Conservation (phyloP, 2,888 invertebrate species). For the Drosophila leonis region DNA sequence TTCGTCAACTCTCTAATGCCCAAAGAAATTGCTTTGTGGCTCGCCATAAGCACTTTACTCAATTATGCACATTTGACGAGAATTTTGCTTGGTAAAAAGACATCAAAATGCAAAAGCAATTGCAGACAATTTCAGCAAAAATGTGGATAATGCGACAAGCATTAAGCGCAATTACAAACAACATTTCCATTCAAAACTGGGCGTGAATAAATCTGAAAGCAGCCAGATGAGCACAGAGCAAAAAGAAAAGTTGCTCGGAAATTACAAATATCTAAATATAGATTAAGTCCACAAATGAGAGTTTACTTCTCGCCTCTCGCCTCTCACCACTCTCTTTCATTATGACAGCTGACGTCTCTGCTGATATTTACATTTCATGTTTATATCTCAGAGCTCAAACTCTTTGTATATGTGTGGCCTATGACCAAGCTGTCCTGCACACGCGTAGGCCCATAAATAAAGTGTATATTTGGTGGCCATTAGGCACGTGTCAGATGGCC, state of each 20-base stretch:
- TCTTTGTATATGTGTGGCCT: neutral
- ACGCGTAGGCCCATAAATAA: neutral
- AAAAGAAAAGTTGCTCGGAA: neutral
- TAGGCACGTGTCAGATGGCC: slow-evolving; percentile 36
- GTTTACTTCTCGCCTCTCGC: no score
- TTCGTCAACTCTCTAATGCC: slow-evolving; percentile 12
- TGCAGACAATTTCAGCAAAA: neutral
- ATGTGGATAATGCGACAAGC: slow-evolving; percentile 1
- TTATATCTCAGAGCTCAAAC: neutral
- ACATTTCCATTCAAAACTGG: slow-evolving; percentile 3
- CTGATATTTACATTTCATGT: neutral
- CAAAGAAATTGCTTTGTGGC: slow-evolving; percentile 38
- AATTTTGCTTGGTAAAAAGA: slow-evolving; percentile 31
- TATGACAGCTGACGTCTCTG: neutral
- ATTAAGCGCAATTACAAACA: slow-evolving; percentile 1
- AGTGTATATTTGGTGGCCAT: slow-evolving; percentile 3
- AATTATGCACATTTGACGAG: slow-evolving; percentile 57
- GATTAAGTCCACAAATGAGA: neutral
- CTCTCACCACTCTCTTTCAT: no score
- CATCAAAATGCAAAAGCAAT: slow-evolving; percentile 27
- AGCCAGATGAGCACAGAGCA: neutral
- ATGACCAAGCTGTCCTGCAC: neutral
- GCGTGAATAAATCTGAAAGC: slow-evolving; percentile 1
- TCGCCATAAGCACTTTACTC: slow-evolving; percentile 40
- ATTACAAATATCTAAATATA: neutral